These are phyloP conservation scores for Eristalis pertinax DNA, from an alignment of 2,888 invertebrate species.

Conservation along the genomic window DNA sequence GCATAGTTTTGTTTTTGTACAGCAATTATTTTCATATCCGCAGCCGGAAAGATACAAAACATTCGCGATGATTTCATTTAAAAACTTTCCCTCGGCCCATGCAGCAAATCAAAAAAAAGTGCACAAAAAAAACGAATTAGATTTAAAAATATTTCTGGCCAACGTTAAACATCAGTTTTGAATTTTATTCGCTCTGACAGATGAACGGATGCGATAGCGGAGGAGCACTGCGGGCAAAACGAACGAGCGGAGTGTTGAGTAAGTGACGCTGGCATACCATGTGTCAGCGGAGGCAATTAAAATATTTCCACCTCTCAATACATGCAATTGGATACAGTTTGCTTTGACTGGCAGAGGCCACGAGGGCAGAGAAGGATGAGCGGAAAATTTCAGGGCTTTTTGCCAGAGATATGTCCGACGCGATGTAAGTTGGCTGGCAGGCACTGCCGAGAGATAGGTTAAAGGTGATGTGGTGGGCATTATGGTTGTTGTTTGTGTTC, in stretches of 20 bases:
- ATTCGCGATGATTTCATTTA: conserved; percentile 27
- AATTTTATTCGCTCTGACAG: conserved; percentile 46
- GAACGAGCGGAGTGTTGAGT: conserved; percentile 11
- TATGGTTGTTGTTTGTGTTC: neutral
- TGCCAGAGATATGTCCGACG: neutral
- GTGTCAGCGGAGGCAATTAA: conserved; percentile 62
- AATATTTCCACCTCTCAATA: conserved; percentile 59
- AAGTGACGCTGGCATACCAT: conserved; percentile 27
- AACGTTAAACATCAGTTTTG: conserved; percentile 59
- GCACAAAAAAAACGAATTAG: neutral
- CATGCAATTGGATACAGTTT: neutral
- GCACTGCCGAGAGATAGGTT: neutral
- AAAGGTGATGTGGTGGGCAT: neutral
- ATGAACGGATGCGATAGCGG: neutral
- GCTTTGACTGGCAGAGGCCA: neutral
- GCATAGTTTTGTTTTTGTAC: neutral
- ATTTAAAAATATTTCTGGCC: conserved; percentile 43
- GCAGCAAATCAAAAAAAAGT: neutral
- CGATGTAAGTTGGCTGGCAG: neutral
- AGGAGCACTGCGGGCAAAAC: neutral
- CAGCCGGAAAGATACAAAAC: conserved; percentile 5
- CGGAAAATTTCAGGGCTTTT: neutral
- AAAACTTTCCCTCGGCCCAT: neutral
- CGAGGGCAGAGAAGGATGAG: neutral
- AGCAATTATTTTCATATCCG: conserved; percentile 11